phyloP scores from a whole-genome alignment of 1,140 invertebrate species.

The Polypedilum pembai region DNA sequence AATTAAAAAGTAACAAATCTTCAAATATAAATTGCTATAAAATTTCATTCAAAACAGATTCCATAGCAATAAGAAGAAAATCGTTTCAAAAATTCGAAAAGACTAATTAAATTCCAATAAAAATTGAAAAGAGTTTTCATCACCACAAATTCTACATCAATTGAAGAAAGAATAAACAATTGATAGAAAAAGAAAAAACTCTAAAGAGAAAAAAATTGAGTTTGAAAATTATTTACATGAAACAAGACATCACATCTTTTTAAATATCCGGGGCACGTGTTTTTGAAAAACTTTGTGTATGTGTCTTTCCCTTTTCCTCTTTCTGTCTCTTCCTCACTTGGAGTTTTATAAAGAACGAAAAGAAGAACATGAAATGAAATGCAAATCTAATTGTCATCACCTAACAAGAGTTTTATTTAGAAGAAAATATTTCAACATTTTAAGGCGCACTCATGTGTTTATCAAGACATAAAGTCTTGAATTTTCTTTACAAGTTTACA shows the following conservation, averaged over 20 bases:
- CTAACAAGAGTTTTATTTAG: slow-evolving; percentile 10
- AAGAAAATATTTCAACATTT: not conserved
- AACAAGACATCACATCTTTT: not conserved
- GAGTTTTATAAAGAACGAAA: not conserved
- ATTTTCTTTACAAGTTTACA: not conserved
- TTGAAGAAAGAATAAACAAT: not conserved
- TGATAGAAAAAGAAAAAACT: not conserved
- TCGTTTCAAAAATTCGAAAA: too few relatives aligned
- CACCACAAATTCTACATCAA: too few relatives aligned
- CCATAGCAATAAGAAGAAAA: too few relatives aligned
- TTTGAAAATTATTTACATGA: not conserved
- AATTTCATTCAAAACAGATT: too few relatives aligned
- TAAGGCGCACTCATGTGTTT: not conserved
- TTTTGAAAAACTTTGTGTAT: not conserved
- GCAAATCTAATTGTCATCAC: slow-evolving; percentile 26
- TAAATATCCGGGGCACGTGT: not conserved
- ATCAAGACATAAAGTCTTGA: not conserved
- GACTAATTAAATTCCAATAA: too few relatives aligned
- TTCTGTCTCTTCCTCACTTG: not conserved
- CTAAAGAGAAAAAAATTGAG: not conserved
- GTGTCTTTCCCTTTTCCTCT: not conserved
- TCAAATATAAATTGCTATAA: too few relatives aligned
- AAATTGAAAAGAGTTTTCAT: too few relatives aligned
- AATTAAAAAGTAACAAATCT: too few relatives aligned
- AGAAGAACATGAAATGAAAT: not conserved